Evolutionary conservation across 92 coral and sea anemone species (phyloP), one percentile per base, ranked within the genome.

Genomic region (Palythoa heliodiscus): DNA sequence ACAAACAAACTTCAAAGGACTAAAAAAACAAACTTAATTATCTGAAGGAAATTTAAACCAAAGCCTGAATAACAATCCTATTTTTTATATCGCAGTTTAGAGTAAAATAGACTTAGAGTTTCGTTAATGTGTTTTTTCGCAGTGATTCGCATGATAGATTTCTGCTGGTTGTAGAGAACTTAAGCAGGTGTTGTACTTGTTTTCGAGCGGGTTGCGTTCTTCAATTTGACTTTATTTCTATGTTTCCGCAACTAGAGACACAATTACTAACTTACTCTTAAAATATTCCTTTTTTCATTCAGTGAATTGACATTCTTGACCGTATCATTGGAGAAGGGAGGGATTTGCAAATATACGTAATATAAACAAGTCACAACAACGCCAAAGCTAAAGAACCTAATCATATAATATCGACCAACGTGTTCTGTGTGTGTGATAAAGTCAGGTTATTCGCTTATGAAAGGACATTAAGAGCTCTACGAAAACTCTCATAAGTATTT

Each of bases 1-100:
- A 78, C 83, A 78, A 78, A 79, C 58, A 40, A 40, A 37, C 84
- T 63, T 58, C 38, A 64, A 79, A 80, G 75, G 38, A 38, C 40
- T 14, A 75, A 4, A 66, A 66, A 22, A 22, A 20, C 74, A 80
- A 80, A 80, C 63, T 64, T 52, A 70, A 80, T 80, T 80, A 40
- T 80, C 14, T n/a, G 60, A 80, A 66, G 48, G 73, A 52, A 43
- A 43, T 22, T 80, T 80, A 23, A 52, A 40, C 15, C 40, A 47
- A 22, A 50, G n/a, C 71, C 1, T 39, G 52, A 67, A 80, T 29
- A 61, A 64, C 47, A 52, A 37, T 20, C 29, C 11, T 20, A 77
- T 58, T 60, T 80, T 12, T 20, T 66, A 48, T 35, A 40, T 43
- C 22, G 16, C 25, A 63, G 13, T 66, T 66, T 63, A 66, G 47